Evolutionary conservation across 2,113 vertebrate genomes (phyloP), one percentile per base, ranked within the genome.

Genomic region (Aramus guarauna): DNA sequence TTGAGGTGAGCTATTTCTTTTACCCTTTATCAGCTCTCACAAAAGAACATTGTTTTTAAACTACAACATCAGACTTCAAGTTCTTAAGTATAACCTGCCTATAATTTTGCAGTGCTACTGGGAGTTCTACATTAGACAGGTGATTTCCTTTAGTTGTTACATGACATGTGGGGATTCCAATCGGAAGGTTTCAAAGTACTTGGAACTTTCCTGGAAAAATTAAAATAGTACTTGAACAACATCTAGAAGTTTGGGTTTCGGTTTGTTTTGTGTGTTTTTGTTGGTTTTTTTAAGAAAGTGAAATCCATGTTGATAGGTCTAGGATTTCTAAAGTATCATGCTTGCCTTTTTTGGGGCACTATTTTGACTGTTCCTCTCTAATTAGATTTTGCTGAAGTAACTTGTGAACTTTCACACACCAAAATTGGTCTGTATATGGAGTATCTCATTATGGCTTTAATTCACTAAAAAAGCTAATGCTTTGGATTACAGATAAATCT

Each of bases 1-100:
- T 99, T 98, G 99, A 99, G 99, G 99, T 99, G 98, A 99, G 98
- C 97, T 97, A 73, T 84, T 94, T 91, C 59, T 71, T 95, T 90
- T 79, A 73, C 36, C 18, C 86, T 30, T 36, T 66, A n/a, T n/a
- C n/a, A n/a, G 50, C 8, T 52, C 50, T 52, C 24, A 26, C 48
- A 50, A 23, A 50, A 50, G 26, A 12, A 52, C n/a, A n/a, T n/a
- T n/a, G 50, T 12, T 52, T 23, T 24, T n/a, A 26, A 89, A 41
- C 32, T 69, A 27, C 36, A 77, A 39, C 29, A 68, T 48, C 30
- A 60, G 37, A 50, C 12, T 75, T 41, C 55, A 15, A 68, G 34
- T 68, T 55, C 9, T 41, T 37, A 39, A 63, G 7, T 66, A 56
- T 81, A 71, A 37, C 23, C 22, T 88, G 41, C 6, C 18, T 80